Evolutionary conservation across 2,888 invertebrate species (phyloP).

Genomic region (Penaeus monodon): DNA sequence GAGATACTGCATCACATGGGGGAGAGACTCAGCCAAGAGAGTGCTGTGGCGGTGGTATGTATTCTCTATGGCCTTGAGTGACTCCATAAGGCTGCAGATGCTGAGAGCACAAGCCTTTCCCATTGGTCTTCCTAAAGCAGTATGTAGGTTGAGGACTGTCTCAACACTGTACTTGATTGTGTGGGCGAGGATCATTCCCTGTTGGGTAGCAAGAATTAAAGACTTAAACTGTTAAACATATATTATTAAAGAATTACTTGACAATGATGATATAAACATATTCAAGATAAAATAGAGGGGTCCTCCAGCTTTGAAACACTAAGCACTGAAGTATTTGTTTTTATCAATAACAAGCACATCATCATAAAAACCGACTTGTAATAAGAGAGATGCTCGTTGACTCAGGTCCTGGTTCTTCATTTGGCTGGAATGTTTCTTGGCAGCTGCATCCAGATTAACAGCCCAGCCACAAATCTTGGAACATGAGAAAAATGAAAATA

Average conservation of each 20-base stretch:
- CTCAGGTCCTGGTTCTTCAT: constrained; percentile 62
- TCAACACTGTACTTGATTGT: constrained; percentile 54
- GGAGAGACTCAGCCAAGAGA: constrained; percentile 53
- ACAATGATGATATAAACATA: no score
- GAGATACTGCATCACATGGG: constrained; percentile 60
- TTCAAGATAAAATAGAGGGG: no score
- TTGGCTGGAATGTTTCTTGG: constrained; percentile 56
- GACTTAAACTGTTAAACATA: no score
- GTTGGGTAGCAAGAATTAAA: neutral
- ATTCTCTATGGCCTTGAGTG: constrained; percentile 59
- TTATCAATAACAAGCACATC: no score
- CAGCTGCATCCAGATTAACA: constrained; percentile 52
- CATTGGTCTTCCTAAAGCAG: constrained; percentile 57
- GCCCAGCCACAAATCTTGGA: constrained; percentile 54
- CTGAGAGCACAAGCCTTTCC: constrained; percentile 54
- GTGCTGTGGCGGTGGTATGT: constrained; percentile 43
- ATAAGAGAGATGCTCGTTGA: constrained; percentile 46
- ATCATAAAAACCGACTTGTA: constrained; percentile 37
- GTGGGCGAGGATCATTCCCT: constrained; percentile 61
- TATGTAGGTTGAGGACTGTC: constrained; percentile 62
- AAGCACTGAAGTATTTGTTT: no score
- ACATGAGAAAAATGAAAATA: no score
- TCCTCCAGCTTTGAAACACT: no score
- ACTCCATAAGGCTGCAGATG: constrained; percentile 61
- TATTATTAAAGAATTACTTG: no score